Base-by-base conservation (phyloP, 2,888 invertebrate species). In the Pachydiplax longipennis region DNA sequence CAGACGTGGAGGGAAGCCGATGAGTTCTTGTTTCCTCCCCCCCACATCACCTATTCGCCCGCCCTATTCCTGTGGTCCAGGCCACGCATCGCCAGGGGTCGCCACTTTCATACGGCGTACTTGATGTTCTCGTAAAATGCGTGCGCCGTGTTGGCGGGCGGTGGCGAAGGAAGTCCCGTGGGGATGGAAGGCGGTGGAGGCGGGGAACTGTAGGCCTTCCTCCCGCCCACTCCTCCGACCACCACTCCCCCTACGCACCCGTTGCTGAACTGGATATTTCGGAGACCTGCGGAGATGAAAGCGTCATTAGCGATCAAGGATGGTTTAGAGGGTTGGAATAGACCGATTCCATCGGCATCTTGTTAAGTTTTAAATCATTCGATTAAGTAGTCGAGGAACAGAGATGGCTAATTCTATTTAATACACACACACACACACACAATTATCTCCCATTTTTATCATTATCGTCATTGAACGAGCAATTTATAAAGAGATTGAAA, bases 151-250 rank as follows among this genome's bases (percentile, higher is more conserved):
- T 91, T 90, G 90, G 90, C 94, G 4, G 95, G 94, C 0, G 95
- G 94, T 80, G 95, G 94, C 18, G 95, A 94, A 0, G 95, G 95
- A 90, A 95, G 93, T 53, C 91, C 91, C 53, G 90, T 90, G 37
- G 92, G 91, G 87, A 92, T 91, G 90, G 92, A 91, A 18, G 95
- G 95, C 44, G 95, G 95, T 3, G 95, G 95, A 1, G 94, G 94
- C 5, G 95, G 94, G 80, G 95, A n/a, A 13, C 40, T 15, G 82
- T 82, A 48, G 2, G 82, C 25, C 73, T 73, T 73, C 31, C 73
- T 73, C 73, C 73, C 73, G 73, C 73, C 73, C 22, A 25, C 73
- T 31, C 31, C 73, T 12, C 73, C 73, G 22, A 73, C 65, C n/a
- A 65, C 65, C 65, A 65, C 65, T n/a, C 65, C 65, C 65, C 65